Conservation (phyloP, 2,113 vertebrate species). For the Bufo bufo region DNA sequence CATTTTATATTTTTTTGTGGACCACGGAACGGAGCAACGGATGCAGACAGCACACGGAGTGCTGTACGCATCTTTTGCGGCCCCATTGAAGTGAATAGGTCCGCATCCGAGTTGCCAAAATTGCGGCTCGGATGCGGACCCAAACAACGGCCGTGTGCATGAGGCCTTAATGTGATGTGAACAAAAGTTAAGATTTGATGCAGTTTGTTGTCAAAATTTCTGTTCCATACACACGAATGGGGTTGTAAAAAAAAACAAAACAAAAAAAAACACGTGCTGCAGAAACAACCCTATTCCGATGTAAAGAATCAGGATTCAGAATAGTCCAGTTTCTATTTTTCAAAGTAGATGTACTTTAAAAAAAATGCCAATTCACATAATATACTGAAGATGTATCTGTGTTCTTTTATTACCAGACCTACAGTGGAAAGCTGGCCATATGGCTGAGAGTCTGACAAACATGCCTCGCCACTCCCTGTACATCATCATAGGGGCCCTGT, state of each 20-base stretch:
- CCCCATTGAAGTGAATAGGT: too few species aligned
- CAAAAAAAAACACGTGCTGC: neutral
- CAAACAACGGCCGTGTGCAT: too few species aligned
- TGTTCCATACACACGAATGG: too few species aligned
- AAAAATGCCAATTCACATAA: neutral
- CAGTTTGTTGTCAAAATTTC: neutral
- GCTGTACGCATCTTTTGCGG: too few species aligned
- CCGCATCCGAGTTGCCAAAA: too few species aligned
- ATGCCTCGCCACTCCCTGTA: conserved; percentile 97
- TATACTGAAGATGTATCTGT: neutral
- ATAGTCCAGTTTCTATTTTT: neutral
- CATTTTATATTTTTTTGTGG: too few species aligned
- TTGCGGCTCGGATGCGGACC: too few species aligned
- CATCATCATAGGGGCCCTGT: conserved; percentile 95
- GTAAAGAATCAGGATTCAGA: neutral
- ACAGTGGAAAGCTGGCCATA: conserved; percentile 92
- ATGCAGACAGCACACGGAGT: too few species aligned
- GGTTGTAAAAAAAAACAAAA: too few species aligned
- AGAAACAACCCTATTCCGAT: neutral
- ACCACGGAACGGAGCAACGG: too few species aligned
- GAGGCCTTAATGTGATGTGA: too few species aligned
- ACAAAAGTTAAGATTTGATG: too few species aligned
- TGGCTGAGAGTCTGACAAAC: conserved; percentile 90
- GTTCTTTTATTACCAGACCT: conserved; percentile 74
- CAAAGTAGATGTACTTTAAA: neutral